Conservation (phyloP, 2,113 vertebrate genomes). For the Notarius lentiginosus region DNA sequence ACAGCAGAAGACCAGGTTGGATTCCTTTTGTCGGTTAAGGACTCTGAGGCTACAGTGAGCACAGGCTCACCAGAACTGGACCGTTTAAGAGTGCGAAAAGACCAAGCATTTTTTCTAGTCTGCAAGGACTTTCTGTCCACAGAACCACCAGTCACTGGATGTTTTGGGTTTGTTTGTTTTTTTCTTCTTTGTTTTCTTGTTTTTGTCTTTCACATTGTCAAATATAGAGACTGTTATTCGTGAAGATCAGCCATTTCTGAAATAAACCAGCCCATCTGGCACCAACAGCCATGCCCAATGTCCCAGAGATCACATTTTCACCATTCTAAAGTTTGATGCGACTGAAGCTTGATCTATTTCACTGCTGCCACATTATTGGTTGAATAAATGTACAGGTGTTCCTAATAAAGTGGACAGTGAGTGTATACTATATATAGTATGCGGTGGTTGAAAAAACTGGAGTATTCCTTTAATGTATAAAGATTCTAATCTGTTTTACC, state of each 20-base stretch:
- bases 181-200: background rate
- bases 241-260: background rate
- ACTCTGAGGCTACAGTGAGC: background rate
- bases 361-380: background rate
- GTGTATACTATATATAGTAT: background rate
- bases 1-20: background rate
- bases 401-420: background rate
- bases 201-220: background rate
- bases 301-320: background rate
- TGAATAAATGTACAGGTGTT: background rate
- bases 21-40: background rate
- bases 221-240: background rate
- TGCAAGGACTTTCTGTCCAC: background rate
- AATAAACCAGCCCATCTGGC: background rate
- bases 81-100: background rate
- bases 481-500: background rate
- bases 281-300: background rate
- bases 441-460: background rate
- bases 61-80: background rate
- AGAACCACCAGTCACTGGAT: background rate
- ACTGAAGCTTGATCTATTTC: background rate
- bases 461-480: background rate
- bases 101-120: background rate
- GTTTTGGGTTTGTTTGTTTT: background rate
- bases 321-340: background rate